These are phyloP conservation scores for Drosophila acutilabella DNA, from an alignment of 2,888 invertebrate genomes.

Conservation along the genomic window DNA sequence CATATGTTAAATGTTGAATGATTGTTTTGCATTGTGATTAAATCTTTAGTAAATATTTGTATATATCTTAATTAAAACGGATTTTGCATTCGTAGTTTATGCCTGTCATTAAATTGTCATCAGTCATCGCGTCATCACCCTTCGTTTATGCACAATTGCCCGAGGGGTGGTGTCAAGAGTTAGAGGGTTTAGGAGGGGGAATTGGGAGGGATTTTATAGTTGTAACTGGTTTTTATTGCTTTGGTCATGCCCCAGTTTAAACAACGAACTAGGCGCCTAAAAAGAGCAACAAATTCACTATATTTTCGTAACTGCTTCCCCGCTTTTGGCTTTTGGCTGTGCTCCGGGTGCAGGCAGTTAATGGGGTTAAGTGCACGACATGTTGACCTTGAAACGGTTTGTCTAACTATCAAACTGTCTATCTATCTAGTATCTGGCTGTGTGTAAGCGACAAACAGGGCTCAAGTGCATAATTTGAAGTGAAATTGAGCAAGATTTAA, in stretches of 20 bases:
- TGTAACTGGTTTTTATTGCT: constrained; percentile 42
- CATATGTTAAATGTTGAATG: background rate
- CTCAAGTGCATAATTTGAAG: constrained; percentile 36
- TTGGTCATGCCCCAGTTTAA: constrained; percentile 66
- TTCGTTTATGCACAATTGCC: constrained; percentile 28
- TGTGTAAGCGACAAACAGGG: constrained; percentile 22
- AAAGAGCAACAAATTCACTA: constrained; percentile 21
- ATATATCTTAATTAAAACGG: constrained; percentile 27
- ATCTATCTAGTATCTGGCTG: constrained; percentile 3
- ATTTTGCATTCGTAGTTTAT: constrained; percentile 1
- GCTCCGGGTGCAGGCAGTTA: constrained; percentile 30
- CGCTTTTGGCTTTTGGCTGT: constrained; percentile 3
- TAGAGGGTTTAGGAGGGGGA: background rate
- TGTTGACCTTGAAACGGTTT: constrained; percentile 43
- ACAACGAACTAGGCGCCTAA: constrained; percentile 35
- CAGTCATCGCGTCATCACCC: constrained; percentile 23
- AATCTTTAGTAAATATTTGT: constrained; percentile 18
- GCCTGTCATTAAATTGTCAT: constrained; percentile 26
- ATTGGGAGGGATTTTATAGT: background rate
- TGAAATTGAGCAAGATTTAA: constrained; percentile 49
- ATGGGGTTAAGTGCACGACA: constrained; percentile 58
- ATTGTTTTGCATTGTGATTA: constrained; percentile 33
- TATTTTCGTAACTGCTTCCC: constrained; percentile 36
- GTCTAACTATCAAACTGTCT: constrained; percentile 8
- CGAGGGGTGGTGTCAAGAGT: background rate